phyloP scores from a whole-genome alignment of 2,888 invertebrate species.

The Pinctada fucata region DNA sequence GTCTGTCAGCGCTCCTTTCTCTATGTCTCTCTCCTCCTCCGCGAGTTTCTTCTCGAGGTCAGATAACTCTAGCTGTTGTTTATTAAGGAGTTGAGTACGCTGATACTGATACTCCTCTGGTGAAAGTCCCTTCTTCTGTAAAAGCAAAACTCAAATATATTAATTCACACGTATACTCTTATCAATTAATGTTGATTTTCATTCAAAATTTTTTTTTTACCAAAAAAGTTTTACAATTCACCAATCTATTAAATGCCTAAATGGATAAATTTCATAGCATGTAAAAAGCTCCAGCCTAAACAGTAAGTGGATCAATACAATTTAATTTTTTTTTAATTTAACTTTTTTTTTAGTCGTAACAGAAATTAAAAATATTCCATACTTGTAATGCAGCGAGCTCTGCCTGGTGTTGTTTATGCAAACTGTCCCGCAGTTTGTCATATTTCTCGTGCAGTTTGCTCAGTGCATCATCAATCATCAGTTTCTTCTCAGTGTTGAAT shows the following conservation, averaged over 20 bases:
- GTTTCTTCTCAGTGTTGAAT: conserved; percentile 67
- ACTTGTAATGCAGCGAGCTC: conserved; percentile 70
- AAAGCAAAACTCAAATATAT: neutral
- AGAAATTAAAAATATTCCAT: neutral
- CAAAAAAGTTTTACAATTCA: too few relatives aligned
- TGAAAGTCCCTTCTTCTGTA: conserved; percentile 66
- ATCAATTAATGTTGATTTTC: too few relatives aligned
- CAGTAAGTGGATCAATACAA: too few relatives aligned
- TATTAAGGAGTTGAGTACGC: conserved; percentile 65
- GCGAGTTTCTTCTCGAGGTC: conserved; percentile 64
- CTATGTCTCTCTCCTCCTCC: conserved; percentile 64
- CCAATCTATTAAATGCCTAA: too few relatives aligned
- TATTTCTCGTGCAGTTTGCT: conserved; percentile 68
- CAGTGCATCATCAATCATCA: conserved; percentile 72
- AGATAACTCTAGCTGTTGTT: conserved; percentile 71
- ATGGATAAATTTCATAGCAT: too few relatives aligned
- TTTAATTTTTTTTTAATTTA: too few relatives aligned
- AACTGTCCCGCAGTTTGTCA: conserved; percentile 63
- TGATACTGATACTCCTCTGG: conserved; percentile 68
- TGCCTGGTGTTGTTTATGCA: conserved; percentile 63
- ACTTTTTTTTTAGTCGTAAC: too few relatives aligned
- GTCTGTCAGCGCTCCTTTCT: conserved; percentile 68
- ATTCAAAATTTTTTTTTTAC: too few relatives aligned
- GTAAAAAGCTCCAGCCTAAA: too few relatives aligned
- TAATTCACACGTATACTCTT: too few relatives aligned